phyloP scores from a whole-genome alignment of 2,888 invertebrate genomes.

The Lypha dubia region DNA sequence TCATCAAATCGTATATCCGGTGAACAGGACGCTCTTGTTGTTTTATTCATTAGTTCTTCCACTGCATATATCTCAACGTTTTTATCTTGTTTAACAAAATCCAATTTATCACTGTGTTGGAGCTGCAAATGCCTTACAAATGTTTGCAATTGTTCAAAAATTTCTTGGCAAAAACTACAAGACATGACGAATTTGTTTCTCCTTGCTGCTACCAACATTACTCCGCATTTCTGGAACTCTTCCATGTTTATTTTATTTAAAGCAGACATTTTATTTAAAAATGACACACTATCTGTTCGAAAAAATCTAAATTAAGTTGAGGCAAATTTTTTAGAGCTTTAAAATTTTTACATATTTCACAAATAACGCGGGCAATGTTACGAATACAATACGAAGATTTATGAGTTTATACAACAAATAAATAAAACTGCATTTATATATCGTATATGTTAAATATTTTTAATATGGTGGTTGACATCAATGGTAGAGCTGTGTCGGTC shows the following conservation, averaged over 20 bases:
- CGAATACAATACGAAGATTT: too few relatives aligned
- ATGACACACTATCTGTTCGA: background rate
- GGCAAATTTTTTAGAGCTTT: background rate
- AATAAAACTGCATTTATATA: too few relatives aligned
- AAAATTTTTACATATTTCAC: background rate
- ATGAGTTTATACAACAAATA: too few relatives aligned
- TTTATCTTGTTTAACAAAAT: conserved; percentile 61
- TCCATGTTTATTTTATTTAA: conserved; percentile 27
- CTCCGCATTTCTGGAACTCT: conserved; percentile 77
- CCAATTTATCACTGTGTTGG: conserved; percentile 73
- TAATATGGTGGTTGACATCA: too few relatives aligned
- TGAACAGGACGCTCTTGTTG: background rate
- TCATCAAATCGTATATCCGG: conserved; percentile 13
- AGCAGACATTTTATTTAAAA: conserved; percentile 71
- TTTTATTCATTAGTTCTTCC: conserved; percentile 74
- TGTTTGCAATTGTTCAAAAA: conserved; percentile 70
- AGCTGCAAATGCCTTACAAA: conserved; percentile 76
- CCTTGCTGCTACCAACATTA: conserved; percentile 75
- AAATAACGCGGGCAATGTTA: background rate
- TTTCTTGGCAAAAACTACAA: conserved; percentile 75
- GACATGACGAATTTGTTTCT: conserved; percentile 73
- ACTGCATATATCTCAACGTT: conserved; percentile 74
- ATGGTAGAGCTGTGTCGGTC: too few relatives aligned
- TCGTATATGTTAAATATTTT: too few relatives aligned
- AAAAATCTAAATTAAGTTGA: background rate